A percentile compares a stretch with the other conserved stretches of the same genome.
These are phyloP conservation scores for Pseudococcus longispinus DNA, from an alignment of 2,888 invertebrate genomes.

Conservation along the genomic window DNA sequence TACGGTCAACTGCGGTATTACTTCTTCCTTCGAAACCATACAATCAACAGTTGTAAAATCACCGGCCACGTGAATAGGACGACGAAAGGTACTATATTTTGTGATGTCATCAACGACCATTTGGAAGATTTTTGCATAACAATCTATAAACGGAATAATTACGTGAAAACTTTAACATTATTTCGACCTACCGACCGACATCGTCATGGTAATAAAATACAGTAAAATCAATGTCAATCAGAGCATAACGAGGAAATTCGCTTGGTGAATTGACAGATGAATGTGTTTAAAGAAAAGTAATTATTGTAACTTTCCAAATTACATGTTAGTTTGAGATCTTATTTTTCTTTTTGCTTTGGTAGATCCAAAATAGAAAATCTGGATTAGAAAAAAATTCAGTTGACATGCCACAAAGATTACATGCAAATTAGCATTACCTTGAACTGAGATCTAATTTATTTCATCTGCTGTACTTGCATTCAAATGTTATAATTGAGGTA, in stretches of 20 bases:
- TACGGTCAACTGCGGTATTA: neutral
- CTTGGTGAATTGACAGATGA: neutral
- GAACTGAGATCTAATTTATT: slow-evolving; percentile 1
- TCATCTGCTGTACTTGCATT: neutral
- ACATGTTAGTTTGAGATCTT: neutral
- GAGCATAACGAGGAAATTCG: slow-evolving; percentile 7
- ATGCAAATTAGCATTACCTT: neutral
- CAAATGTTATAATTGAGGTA: neutral
- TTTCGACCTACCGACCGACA: neutral
- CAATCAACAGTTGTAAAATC: slow-evolving; percentile 55
- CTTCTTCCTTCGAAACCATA: slow-evolving; percentile 56
- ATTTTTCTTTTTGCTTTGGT: neutral
- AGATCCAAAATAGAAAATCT: neutral
- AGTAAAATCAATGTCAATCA: neutral
- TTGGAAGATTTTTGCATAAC: slow-evolving; percentile 37
- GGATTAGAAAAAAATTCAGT: neutral
- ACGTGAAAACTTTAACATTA: neutral
- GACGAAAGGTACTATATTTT: slow-evolving; percentile 36
- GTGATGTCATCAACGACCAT: slow-evolving; percentile 28
- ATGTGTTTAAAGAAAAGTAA: neutral
- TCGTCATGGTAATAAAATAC: neutral
- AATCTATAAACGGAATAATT: slow-evolving; percentile 9
- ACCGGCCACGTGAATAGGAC: slow-evolving; percentile 57
- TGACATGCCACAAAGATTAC: neutral
- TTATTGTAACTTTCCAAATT: neutral